Evolutionary conservation across 2,113 vertebrate species (phyloP).

Genomic region (Oryzias celebensis): DNA sequence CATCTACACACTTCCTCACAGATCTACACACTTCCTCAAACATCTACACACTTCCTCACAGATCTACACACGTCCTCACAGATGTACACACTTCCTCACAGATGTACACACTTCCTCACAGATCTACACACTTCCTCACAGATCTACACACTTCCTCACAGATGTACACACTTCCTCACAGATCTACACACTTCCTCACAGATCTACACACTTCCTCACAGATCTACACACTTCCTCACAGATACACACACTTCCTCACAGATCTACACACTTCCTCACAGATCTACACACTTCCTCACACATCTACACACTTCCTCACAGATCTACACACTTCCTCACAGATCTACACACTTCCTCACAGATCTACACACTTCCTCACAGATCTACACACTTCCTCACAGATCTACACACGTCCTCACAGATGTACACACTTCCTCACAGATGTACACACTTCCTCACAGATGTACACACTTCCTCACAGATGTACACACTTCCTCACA

Average conservation of each 20-base stretch:
- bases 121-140: constrained; percentile 26
- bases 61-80: constrained; percentile 24
- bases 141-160: constrained; percentile 12
- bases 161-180: constrained; percentile 36
- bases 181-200: constrained; percentile 26
- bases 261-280: constrained; percentile 11
- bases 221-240: constrained; percentile 37
- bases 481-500: constrained; percentile 13
- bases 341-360: constrained; percentile 36
- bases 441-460: constrained; percentile 9
- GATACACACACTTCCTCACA: constrained; percentile 25
- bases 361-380: constrained; percentile 24
- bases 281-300: constrained; percentile 36
- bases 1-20: too few relatives aligned
- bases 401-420: constrained; percentile 34
- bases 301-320: constrained; percentile 26
- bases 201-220: constrained; percentile 10
- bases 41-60: constrained; percentile 34
- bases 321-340: constrained; percentile 12
- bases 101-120: constrained; percentile 36
- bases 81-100: constrained; percentile 14
- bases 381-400: constrained; percentile 9
- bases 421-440: constrained; percentile 27
- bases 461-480: constrained; percentile 42
- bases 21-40: constrained; percentile 12